Percentiles rank a stretch among this genome's conserved stretches.
Evolutionary conservation across 2,888 invertebrate species (phyloP).

Genomic region (Hemicrepidius hirtus): DNA sequence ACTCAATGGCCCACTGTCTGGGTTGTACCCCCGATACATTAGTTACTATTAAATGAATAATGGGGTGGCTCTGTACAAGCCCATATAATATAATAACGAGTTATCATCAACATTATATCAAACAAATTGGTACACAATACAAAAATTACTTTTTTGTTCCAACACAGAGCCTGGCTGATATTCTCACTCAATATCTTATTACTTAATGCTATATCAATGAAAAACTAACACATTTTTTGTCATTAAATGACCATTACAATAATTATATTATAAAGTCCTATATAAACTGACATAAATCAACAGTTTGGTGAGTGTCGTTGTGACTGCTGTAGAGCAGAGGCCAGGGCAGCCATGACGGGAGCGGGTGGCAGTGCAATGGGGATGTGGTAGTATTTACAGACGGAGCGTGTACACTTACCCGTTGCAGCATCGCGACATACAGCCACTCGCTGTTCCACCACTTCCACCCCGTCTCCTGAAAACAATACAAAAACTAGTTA

Average conservation of each 20-base stretch:
- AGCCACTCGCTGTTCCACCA: conserved; percentile 95
- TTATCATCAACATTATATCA: conserved; percentile 56
- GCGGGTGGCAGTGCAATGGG: conserved; percentile 92
- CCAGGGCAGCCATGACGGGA: conserved; percentile 80
- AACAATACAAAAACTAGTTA: conserved; percentile 45
- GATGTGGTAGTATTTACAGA: conserved; percentile 98
- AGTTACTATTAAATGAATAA: conserved; percentile 58
- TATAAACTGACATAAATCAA: conserved; percentile 70
- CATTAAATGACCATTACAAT: conserved; percentile 71
- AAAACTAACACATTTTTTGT: conserved; percentile 69
- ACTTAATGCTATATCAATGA: conserved; percentile 61
- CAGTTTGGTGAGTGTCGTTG: conserved; percentile 68
- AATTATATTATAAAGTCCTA: conserved; percentile 69
- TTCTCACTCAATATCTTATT: conserved; percentile 62
- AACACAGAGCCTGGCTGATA: conserved; percentile 64
- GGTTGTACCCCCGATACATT: conserved; percentile 66
- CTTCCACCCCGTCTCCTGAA: conserved; percentile 95
- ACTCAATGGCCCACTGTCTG: conserved; percentile 66
- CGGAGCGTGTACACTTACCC: conserved; percentile 93
- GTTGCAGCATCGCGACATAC: conserved; percentile 97
- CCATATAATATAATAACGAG: conserved; percentile 48
- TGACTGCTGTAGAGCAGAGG: conserved; percentile 72
- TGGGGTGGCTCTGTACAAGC: conserved; percentile 64
- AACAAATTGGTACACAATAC: conserved; percentile 62
- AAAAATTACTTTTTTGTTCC: conserved; percentile 59